phyloP scores from a whole-genome alignment of 2,113 vertebrate species.

The Anser cygnoides region DNA sequence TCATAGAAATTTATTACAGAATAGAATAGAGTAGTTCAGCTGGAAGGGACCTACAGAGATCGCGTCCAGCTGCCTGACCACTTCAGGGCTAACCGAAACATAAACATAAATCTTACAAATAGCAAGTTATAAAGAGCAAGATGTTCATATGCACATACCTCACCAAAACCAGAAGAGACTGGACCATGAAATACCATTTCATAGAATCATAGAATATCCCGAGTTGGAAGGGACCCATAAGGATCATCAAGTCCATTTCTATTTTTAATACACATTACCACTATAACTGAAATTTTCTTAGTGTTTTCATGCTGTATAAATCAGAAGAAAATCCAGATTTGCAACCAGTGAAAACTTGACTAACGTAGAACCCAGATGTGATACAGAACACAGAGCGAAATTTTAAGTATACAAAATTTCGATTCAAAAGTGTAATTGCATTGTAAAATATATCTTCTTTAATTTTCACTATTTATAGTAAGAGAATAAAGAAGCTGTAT shows the following conservation, averaged over 20 bases:
- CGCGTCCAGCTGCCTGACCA: no score
- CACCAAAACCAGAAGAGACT: no score
- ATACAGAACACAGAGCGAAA: background rate
- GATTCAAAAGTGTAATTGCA: background rate
- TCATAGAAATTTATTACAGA: background rate
- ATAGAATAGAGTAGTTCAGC: no score
- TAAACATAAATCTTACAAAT: no score
- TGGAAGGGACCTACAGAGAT: no score
- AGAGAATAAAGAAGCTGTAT: background rate
- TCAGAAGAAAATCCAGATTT: background rate
- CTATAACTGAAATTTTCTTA: background rate
- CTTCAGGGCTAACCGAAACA: no score
- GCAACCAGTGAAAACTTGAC: background rate
- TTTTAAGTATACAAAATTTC: background rate
- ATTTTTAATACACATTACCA: background rate
- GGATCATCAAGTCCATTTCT: background rate
- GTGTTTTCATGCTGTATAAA: background rate
- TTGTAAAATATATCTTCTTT: background rate
- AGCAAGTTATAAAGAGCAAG: background rate
- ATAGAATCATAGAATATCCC: no score
- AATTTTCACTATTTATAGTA: background rate
- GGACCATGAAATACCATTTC: background rate
- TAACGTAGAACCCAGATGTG: background rate
- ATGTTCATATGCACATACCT: background rate
- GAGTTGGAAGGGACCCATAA: no score